Evolutionary conservation across 2,797 vertebrate genomes (phyloP).

Genomic region (Denticeps clupeoides): DNA sequence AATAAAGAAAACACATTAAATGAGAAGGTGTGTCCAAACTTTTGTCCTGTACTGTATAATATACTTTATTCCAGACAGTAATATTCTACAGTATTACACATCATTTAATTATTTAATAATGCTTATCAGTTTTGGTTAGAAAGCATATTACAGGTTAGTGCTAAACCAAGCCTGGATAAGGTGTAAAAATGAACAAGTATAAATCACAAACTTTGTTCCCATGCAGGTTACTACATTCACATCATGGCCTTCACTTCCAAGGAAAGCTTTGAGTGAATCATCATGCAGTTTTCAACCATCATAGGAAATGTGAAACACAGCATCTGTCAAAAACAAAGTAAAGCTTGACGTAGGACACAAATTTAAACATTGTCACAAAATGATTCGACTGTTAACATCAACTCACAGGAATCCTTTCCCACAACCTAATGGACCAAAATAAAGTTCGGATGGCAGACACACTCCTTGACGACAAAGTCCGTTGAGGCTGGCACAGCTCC

Average conservation of each 20-base stretch:
- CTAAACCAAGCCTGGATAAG: too few species aligned
- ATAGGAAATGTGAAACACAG: constrained; percentile 64
- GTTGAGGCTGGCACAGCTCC: constrained; percentile 52
- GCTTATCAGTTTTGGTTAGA: too few species aligned
- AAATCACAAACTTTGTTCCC: too few species aligned
- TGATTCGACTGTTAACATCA: background rate
- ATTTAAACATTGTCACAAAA: constrained; percentile 1
- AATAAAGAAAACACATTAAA: too few species aligned
- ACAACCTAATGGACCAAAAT: constrained; percentile 65
- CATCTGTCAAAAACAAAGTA: constrained; percentile 42
- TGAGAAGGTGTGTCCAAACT: too few species aligned
- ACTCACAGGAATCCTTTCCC: constrained; percentile 62
- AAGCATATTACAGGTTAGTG: too few species aligned
- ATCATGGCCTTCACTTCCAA: background rate
- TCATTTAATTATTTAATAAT: too few species aligned
- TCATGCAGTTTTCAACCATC: constrained; percentile 19
- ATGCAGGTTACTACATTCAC: constrained; percentile 4
- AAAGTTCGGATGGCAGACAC: constrained; percentile 58
- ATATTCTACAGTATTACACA: too few species aligned
- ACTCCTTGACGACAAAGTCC: constrained; percentile 56
- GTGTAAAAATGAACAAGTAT: too few species aligned
- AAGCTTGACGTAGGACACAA: background rate
- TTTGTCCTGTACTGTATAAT: too few species aligned
- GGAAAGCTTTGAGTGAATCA: background rate
- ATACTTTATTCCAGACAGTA: too few species aligned